These are phyloP conservation scores for Carassius carassius DNA, from an alignment of 2,113 vertebrate species.

Conservation along the genomic window DNA sequence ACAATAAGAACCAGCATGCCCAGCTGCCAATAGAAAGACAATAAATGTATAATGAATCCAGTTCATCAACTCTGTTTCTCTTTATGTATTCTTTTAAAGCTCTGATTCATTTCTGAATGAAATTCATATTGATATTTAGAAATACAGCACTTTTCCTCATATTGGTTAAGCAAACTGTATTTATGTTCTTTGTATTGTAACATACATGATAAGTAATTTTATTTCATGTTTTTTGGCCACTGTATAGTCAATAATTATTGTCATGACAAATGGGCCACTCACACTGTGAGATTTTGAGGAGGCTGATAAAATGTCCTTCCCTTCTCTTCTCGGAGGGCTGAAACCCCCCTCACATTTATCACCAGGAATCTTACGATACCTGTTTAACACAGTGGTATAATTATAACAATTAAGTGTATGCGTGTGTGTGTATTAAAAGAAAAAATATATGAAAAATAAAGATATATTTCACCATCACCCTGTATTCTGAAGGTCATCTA, in stretches of 20 bases:
- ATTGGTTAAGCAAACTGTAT: not conserved
- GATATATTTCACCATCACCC: slow-evolving; percentile 62
- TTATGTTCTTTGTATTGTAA: not conserved
- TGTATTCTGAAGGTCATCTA: slow-evolving; percentile 71
- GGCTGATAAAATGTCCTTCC: slow-evolving; percentile 47
- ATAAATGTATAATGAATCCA: too few relatives aligned
- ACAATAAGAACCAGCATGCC: slow-evolving; percentile 71
- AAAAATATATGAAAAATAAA: not conserved
- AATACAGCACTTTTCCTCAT: not conserved
- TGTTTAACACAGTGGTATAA: slow-evolving; percentile 47
- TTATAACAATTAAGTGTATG: not conserved
- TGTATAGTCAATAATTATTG: not conserved
- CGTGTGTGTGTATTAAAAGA: not conserved
- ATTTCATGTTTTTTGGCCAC: not conserved
- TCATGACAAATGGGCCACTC: slow-evolving; percentile 47
- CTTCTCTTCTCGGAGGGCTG: slow-evolving; percentile 57
- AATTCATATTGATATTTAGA: not conserved
- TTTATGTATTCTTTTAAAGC: too few relatives aligned
- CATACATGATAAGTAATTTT: too few relatives aligned
- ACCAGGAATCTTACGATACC: slow-evolving; percentile 77
- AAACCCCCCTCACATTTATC: slow-evolving; percentile 74
- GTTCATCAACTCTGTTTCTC: too few relatives aligned
- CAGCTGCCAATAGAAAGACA: slow-evolving; percentile 56
- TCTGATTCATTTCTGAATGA: too few relatives aligned
- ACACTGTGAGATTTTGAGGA: slow-evolving; percentile 56